A percentile compares a stretch with the other conserved stretches of the same genome.
Evolutionary conservation across 1,140 invertebrate species (phyloP).

Genomic region (Epicauta chinensis): DNA sequence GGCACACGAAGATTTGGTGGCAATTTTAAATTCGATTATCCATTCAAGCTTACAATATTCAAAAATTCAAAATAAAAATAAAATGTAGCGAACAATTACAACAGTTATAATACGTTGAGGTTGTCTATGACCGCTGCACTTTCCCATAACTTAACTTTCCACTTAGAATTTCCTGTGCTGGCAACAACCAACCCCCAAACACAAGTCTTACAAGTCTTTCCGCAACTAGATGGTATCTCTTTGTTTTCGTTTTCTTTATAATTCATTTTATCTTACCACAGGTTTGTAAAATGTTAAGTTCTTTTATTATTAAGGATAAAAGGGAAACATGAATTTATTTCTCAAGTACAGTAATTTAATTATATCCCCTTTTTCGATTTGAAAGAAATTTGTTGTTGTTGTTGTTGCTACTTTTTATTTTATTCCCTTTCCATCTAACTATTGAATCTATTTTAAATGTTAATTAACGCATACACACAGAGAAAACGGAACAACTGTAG

Average conservation of each 20-base stretch:
- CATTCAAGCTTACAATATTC: no score
- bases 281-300: constrained; percentile 15
- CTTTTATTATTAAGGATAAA: constrained; percentile 24
- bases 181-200: constrained; percentile 15
- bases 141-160: constrained; percentile 26
- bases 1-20: no score
- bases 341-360: constrained; percentile 29
- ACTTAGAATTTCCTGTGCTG: constrained; percentile 28
- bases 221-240: constrained; percentile 28
- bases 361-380: constrained; percentile 7
- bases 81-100: no score
- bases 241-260: constrained; percentile 31
- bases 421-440: neutral
- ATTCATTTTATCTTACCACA: constrained; percentile 27
- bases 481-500: constrained; percentile 25
- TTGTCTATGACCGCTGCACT: neutral
- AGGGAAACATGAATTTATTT: constrained; percentile 31
- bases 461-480: constrained; percentile 28
- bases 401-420: neutral
- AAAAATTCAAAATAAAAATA: no score
- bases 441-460: constrained; percentile 9
- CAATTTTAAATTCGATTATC: no score
- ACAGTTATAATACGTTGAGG: no score
- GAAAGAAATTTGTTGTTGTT: neutral
- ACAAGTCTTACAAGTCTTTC: constrained; percentile 20